phyloP scores from a whole-genome alignment of 2,113 vertebrate species.

The Nothobranchius furzeri region DNA sequence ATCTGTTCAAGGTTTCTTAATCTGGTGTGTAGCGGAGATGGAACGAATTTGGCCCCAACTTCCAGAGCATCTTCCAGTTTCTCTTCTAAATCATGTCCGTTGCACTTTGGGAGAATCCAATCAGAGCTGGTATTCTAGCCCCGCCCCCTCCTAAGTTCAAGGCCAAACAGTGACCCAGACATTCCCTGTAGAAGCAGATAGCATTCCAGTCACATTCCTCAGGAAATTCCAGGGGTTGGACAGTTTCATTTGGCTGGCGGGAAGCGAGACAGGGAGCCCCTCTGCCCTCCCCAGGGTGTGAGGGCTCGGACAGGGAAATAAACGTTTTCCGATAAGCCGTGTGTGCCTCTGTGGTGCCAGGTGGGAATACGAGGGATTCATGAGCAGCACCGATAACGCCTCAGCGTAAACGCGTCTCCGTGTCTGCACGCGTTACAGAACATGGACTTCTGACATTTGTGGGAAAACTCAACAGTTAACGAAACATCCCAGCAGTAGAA shows the following conservation, averaged over 20 bases:
- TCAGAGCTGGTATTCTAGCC: conserved; percentile 31
- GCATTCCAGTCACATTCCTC: conserved; percentile 68
- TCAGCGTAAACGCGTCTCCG: too few species aligned
- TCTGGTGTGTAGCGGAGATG: conserved; percentile 42
- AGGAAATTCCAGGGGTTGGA: conserved; percentile 56
- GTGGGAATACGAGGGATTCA: neutral
- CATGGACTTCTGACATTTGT: too few species aligned
- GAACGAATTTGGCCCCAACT: conserved; percentile 51
- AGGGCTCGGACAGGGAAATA: conserved; percentile 6
- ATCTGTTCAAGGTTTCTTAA: conserved; percentile 51
- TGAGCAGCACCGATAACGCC: too few species aligned
- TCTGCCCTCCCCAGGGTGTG: too few species aligned
- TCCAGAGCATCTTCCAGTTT: conserved; percentile 40
- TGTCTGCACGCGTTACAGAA: too few species aligned
- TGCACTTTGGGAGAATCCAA: conserved; percentile 58
- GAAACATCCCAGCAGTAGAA: too few species aligned
- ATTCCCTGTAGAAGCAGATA: conserved; percentile 61
- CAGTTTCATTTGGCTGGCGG: conserved; percentile 44
- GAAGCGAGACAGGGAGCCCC: conserved; percentile 41
- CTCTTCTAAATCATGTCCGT: conserved; percentile 10
- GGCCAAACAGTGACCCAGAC: conserved; percentile 49
- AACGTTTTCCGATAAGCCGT: conserved; percentile 32
- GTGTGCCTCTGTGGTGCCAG: conserved; percentile 33
- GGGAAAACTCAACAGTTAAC: too few species aligned
- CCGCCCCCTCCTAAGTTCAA: conserved; percentile 27